Conservation (phyloP, 1,140 invertebrate genomes). For the Helicorthomorpha holstii region DNA sequence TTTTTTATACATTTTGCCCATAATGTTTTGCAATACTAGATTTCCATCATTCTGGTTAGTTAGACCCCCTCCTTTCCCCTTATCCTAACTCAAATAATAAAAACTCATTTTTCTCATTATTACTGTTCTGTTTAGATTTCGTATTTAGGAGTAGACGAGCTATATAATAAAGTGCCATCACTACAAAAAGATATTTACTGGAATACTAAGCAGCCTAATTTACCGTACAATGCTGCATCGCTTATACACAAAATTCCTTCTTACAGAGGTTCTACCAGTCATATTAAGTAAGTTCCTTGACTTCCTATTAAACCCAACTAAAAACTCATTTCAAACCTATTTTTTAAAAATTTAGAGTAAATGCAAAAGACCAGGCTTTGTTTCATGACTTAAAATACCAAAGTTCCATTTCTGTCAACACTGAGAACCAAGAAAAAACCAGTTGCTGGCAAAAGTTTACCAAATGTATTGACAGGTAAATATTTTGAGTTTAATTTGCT, state of each 20-base stretch:
- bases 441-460: no score
- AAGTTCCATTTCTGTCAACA: no score
- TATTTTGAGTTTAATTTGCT: no score
- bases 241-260: slow-evolving; percentile 12
- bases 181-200: slow-evolving; percentile 8
- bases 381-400: no score
- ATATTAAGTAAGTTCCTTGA: slow-evolving; percentile 8
- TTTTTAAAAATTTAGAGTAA: not conserved
- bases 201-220: slow-evolving; percentile 5
- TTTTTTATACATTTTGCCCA: no score
- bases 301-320: not conserved
- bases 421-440: no score
- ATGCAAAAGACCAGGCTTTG: not conserved
- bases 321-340: not conserved
- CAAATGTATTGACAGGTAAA: no score
- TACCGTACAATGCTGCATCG: slow-evolving; percentile 5
- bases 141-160: slow-evolving; percentile 79
- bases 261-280: slow-evolving; percentile 12
- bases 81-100: not conserved
- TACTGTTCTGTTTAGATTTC: slow-evolving; percentile 41
- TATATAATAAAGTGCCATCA: slow-evolving; percentile 41
- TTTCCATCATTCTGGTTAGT: no score
- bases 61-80: no score
- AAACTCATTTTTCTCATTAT: not conserved
- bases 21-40: no score